These are phyloP conservation scores for Aphelenchoides avenae DNA, from an alignment of 1,140 invertebrate species.

Conservation along the genomic window DNA sequence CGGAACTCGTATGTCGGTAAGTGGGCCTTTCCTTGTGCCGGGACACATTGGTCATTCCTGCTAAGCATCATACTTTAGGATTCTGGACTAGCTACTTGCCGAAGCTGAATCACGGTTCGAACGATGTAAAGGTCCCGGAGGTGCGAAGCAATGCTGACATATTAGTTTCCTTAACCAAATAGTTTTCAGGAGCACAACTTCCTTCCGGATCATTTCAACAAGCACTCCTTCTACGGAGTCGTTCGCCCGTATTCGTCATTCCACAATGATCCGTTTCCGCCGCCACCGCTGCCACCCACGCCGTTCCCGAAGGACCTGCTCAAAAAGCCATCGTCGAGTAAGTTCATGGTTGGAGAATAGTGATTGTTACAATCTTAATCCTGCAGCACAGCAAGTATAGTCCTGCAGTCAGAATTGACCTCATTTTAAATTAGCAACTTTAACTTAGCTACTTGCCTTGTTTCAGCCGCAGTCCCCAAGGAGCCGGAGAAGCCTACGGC, in stretches of 20 bases:
- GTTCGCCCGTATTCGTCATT: constrained; percentile 51
- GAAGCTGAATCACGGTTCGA: constrained; percentile 76
- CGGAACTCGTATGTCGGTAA: constrained; percentile 84
- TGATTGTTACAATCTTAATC: too few relatives aligned
- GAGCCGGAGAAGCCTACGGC: constrained; percentile 3
- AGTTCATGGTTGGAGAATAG: too few relatives aligned
- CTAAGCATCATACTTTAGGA: too few relatives aligned
- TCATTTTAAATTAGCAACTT: too few relatives aligned
- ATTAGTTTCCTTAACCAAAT: constrained; percentile 15
- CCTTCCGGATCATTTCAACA: constrained; percentile 68
- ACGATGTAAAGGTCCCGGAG: constrained; percentile 69
- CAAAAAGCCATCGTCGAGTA: constrained; percentile 27
- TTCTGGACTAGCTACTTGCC: constrained; percentile 93
- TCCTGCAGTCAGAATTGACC: too few relatives aligned
- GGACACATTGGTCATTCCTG: constrained; percentile 18
- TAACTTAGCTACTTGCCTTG: not conserved
- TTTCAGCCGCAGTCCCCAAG: not conserved
- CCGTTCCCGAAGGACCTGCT: constrained; percentile 38
- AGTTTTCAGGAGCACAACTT: constrained; percentile 54
- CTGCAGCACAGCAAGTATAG: too few relatives aligned
- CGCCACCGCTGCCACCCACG: constrained; percentile 52
- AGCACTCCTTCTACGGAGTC: constrained; percentile 52
- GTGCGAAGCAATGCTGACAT: constrained; percentile 25
- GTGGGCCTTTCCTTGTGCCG: not conserved
- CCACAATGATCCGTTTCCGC: constrained; percentile 58